phyloP scores from a whole-genome alignment of 1,140 invertebrate species.

The Bombus picipes region DNA sequence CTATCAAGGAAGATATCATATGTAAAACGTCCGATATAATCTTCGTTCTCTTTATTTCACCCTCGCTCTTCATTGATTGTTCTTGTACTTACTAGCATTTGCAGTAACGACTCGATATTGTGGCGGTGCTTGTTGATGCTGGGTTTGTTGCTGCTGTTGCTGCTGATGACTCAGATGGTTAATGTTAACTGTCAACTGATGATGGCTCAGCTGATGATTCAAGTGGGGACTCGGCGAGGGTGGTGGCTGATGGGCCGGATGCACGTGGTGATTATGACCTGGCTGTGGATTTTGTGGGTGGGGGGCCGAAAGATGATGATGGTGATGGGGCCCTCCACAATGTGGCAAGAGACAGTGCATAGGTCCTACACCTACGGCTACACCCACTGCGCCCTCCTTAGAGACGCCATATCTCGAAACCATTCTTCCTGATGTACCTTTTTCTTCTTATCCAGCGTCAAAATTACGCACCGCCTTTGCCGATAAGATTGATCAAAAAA shows the following conservation, averaged over 20 bases:
- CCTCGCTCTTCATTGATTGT: not conserved
- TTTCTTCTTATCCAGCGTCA: slow-evolving; percentile 24
- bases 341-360: slow-evolving; percentile 79
- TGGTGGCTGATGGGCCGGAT: slow-evolving; percentile 77
- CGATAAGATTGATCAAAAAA: slow-evolving; percentile 2
- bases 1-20: too few species aligned
- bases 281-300: slow-evolving; percentile 76
- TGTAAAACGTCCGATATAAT: not conserved
- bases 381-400: slow-evolving; percentile 78
- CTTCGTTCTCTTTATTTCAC: not conserved
- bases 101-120: slow-evolving; percentile 77
- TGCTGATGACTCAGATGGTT: slow-evolving; percentile 75
- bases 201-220: slow-evolving; percentile 74
- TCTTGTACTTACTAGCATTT: slow-evolving; percentile 75
- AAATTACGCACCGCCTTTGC: not conserved
- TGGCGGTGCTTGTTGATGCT: slow-evolving; percentile 65
- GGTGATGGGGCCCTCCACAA: slow-evolving; percentile 76
- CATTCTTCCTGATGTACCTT: slow-evolving; percentile 66
- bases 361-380: slow-evolving; percentile 74
- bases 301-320: slow-evolving; percentile 73
- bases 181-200: slow-evolving; percentile 77
- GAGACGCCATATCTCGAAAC: slow-evolving; percentile 78
- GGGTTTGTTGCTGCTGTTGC: slow-evolving; percentile 69
- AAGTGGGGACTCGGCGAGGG: slow-evolving; percentile 77
- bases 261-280: slow-evolving; percentile 77